These are phyloP conservation scores for Panopea generosa DNA, from an alignment of 2,888 invertebrate species.

Conservation along the genomic window DNA sequence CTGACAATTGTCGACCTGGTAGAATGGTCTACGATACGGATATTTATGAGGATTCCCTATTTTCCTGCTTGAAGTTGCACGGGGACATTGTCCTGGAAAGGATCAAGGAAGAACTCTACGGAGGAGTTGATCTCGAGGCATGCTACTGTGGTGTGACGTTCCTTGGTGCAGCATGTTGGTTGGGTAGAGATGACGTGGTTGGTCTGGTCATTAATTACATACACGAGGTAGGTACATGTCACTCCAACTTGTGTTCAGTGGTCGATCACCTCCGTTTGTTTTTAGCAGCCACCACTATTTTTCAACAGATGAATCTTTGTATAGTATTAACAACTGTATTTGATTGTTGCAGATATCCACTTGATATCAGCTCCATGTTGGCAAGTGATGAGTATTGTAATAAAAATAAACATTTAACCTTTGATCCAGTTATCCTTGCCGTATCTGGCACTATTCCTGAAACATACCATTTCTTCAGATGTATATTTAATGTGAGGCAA, in stretches of 20 bases:
- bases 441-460: too few species aligned
- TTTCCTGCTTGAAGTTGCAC: constrained; percentile 50
- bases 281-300: too few species aligned
- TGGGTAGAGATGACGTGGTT: constrained; percentile 64
- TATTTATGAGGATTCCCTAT: constrained; percentile 49
- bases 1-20: constrained; percentile 27
- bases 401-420: too few species aligned
- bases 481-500: too few species aligned
- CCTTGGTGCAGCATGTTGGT: constrained; percentile 66
- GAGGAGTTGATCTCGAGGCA: constrained; percentile 57
- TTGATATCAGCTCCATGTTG: too few species aligned
- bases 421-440: too few species aligned
- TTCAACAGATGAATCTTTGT: too few species aligned
- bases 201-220: constrained; percentile 30
- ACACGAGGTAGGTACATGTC: constrained; percentile 38
- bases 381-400: too few species aligned
- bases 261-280: too few species aligned
- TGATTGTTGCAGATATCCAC: too few species aligned
- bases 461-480: too few species aligned
- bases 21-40: constrained; percentile 32
- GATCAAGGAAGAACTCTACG: constrained; percentile 49
- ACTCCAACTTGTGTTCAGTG: neutral
- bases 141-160: constrained; percentile 65
- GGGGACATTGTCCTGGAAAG: constrained; percentile 37
- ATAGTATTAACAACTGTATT: too few species aligned